These are phyloP conservation scores for Pterocles gutturalis DNA, from an alignment of 2,113 vertebrate genomes.

Conservation along the genomic window DNA sequence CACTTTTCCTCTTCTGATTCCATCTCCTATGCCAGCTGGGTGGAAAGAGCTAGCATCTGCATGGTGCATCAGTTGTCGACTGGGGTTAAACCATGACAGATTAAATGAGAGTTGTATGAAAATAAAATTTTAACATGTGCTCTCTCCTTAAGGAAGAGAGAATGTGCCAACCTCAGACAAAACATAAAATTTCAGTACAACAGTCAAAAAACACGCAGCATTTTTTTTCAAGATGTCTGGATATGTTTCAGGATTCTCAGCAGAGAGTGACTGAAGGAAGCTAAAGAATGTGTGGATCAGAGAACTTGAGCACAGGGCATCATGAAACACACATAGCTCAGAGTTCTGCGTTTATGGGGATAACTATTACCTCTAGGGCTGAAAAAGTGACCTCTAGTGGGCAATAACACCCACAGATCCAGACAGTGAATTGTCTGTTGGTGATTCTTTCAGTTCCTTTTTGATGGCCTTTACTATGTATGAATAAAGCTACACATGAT, in stretches of 20 bases:
- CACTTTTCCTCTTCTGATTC: no score
- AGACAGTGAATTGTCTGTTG: background rate
- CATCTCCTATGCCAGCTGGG: no score
- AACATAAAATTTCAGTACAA: background rate
- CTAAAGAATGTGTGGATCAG: background rate
- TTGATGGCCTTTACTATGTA: background rate
- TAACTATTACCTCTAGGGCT: background rate
- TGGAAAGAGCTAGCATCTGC: no score
- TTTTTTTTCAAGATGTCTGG: background rate
- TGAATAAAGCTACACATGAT: background rate
- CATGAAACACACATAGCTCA: conserved; percentile 20
- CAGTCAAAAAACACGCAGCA: background rate
- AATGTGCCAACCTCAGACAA: background rate
- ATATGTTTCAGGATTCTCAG: background rate
- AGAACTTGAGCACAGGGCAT: background rate
- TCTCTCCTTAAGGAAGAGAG: background rate
- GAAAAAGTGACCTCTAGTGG: background rate
- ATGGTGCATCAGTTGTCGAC: no score
- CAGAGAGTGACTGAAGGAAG: background rate
- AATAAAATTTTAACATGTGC: background rate
- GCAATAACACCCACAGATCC: background rate
- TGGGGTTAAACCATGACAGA: background rate
- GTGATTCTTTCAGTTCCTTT: background rate
- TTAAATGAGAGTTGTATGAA: background rate
- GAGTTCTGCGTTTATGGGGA: background rate